A percentile compares a stretch with the other conserved stretches of the same genome.
phyloP scores from a whole-genome alignment of 2,888 invertebrate species.

The Chrysodeixis includens region DNA sequence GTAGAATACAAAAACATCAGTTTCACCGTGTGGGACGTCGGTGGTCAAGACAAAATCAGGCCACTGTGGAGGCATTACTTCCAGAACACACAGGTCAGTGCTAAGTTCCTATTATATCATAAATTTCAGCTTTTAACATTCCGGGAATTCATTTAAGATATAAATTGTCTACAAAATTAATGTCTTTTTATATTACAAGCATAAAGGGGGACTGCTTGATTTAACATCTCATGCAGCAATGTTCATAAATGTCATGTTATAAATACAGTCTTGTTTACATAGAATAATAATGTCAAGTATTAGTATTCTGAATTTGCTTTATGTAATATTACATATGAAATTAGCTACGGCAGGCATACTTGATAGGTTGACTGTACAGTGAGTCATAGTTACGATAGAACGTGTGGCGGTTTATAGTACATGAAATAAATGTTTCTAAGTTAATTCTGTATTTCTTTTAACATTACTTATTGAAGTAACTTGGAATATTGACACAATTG shows the following conservation, averaged over 20 bases:
- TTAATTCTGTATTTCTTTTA: not conserved
- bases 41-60: conserved; percentile 99
- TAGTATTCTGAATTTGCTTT: not conserved
- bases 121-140: not conserved
- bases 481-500: not conserved
- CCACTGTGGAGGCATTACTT: conserved; percentile 99
- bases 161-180: too few species aligned
- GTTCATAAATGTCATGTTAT: not conserved
- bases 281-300: not conserved
- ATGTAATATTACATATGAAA: conserved; percentile 1
- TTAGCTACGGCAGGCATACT: conserved; percentile 4
- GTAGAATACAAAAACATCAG: conserved; percentile 99
- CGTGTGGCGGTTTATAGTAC: not conserved
- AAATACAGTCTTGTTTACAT: not conserved
- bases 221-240: not conserved
- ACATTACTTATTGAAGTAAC: not conserved
- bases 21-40: conserved; percentile 99
- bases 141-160: too few species aligned
- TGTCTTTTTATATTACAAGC: too few species aligned
- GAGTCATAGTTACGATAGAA: conserved; percentile 1
- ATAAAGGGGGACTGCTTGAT: too few species aligned
- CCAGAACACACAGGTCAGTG: conserved; percentile 97
- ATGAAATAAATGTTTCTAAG: not conserved
- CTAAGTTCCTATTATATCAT: not conserved
- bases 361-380: not conserved